Conservation (phyloP, 1,140 invertebrate species). For the Eueides isabella region DNA sequence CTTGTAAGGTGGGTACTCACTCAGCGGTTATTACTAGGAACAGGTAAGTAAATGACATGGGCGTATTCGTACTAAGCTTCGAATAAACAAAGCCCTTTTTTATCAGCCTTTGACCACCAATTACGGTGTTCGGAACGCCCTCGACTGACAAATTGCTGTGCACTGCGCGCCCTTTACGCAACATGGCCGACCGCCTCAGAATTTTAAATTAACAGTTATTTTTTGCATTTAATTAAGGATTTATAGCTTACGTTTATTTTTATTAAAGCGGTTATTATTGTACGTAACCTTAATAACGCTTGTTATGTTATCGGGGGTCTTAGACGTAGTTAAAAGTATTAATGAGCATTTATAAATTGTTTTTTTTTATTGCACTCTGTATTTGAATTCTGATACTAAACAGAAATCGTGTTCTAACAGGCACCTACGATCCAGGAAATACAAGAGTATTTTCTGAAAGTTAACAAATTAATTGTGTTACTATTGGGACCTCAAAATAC, state of each 20-base stretch:
- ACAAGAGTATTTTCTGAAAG: too few relatives aligned
- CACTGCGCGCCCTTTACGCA: constrained; percentile 53
- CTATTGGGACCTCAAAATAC: too few relatives aligned
- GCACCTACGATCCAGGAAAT: too few relatives aligned
- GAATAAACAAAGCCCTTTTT: constrained; percentile 67
- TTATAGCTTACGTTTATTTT: background rate
- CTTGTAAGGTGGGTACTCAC: background rate
- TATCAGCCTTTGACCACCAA: constrained; percentile 63
- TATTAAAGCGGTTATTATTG: background rate
- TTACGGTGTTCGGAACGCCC: constrained; percentile 66
- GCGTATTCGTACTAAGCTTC: constrained; percentile 49
- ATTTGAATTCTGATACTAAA: too few relatives aligned
- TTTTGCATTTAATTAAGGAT: constrained; percentile 26
- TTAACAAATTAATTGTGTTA: too few relatives aligned
- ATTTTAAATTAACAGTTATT: constrained; percentile 29
- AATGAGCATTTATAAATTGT: background rate
- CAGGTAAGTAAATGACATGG: constrained; percentile 46
- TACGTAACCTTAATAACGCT: background rate
- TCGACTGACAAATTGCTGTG: constrained; percentile 66
- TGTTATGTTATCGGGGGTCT: constrained; percentile 3
- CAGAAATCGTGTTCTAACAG: too few relatives aligned
- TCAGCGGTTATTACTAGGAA: constrained; percentile 28
- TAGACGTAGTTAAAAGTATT: background rate
- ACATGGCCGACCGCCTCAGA: constrained; percentile 53
- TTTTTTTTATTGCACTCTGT: too few relatives aligned